These are phyloP conservation scores for Macaria notata DNA, from an alignment of 2,888 invertebrate genomes.

Conservation along the genomic window DNA sequence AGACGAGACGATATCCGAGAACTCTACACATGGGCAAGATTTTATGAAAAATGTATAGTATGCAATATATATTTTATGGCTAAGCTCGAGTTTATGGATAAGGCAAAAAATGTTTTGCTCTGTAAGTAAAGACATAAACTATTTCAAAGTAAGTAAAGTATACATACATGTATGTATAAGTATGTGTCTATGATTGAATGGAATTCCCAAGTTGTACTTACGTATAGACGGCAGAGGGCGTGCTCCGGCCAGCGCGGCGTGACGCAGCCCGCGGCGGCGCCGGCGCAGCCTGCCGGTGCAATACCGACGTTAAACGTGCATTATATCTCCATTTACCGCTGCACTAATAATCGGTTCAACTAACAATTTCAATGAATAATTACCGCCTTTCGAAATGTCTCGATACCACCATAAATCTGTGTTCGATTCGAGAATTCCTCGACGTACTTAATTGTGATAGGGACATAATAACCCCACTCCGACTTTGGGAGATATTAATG, in stretches of 20 bases:
- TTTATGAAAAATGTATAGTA: too few relatives aligned
- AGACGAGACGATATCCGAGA: not conserved
- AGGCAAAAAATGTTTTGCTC: too few relatives aligned
- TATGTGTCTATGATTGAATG: slow-evolving; percentile 14
- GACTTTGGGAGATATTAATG: slow-evolving; percentile 30
- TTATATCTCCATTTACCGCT: slow-evolving; percentile 59
- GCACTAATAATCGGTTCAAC: slow-evolving; percentile 61
- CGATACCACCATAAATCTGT: slow-evolving; percentile 49
- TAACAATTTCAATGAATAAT: slow-evolving; percentile 66
- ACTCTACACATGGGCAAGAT: too few relatives aligned
- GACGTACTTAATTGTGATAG: slow-evolving; percentile 22
- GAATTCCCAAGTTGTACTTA: slow-evolving; percentile 26
- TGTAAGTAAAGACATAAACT: too few relatives aligned
- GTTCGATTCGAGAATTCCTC: slow-evolving; percentile 39
- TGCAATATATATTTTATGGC: too few relatives aligned
- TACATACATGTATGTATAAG: not conserved
- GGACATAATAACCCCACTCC: slow-evolving; percentile 26
- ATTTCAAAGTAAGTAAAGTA: too few relatives aligned
- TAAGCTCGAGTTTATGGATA: too few relatives aligned
- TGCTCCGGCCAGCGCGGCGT: slow-evolving; percentile 26
- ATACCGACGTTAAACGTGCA: slow-evolving; percentile 48
- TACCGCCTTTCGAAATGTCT: slow-evolving; percentile 53
- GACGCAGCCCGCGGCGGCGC: slow-evolving; percentile 25
- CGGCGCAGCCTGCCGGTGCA: slow-evolving; percentile 39
- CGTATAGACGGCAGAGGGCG: slow-evolving; percentile 31